Evolutionary conservation across 2,888 invertebrate species (phyloP), one percentile per base, ranked within the genome.

Genomic region (Erebia ligea): DNA sequence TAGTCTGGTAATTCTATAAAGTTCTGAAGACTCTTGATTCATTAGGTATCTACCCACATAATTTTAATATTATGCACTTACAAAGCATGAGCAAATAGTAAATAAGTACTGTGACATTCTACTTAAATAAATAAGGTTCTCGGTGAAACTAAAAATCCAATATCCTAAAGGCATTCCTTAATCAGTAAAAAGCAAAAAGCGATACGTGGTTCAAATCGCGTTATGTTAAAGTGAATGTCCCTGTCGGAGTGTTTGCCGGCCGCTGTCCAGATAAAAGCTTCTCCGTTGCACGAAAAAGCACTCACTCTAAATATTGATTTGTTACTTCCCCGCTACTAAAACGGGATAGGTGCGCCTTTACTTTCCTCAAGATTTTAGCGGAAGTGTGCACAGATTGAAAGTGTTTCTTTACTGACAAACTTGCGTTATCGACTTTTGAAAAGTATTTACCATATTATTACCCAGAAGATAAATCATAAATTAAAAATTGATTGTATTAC

Each of bases 221-320:
- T 87, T 87, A 85, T 87, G 86, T 87, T 87, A 87, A 89, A 91
- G 91, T 88, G 90, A 90, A 90, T 89, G 89, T 90, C 85, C 86
- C 86, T 86, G 88, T 89, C 87, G 84, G 86, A 84, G 87, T 91
- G 90, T 92, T 90, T 92, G 91, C 90, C 87, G 89, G 87, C 91
- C 91, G 91, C 88, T 92, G 92, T 93, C 92, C 93, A 92, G 92
- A 92, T 92, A 93, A 93, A 93, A 93, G 93, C 91, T 93, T 90
- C 91, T 91, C 87, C 85, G 87, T 91, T 91, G 93, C 93, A 93
- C 92, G 92, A 92, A 92, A 93, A 92, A 93, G 92, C 93, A 93
- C 93, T 93, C 91, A 92, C 90, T 84, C 90, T 89, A 92, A 91
- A 92, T 93, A 93, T 93, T 92, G 92, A 93, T 93, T 92, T 92